Evolutionary conservation across 2,797 vertebrate genomes (phyloP).

Genomic region (Onychomys leucogaster): DNA sequence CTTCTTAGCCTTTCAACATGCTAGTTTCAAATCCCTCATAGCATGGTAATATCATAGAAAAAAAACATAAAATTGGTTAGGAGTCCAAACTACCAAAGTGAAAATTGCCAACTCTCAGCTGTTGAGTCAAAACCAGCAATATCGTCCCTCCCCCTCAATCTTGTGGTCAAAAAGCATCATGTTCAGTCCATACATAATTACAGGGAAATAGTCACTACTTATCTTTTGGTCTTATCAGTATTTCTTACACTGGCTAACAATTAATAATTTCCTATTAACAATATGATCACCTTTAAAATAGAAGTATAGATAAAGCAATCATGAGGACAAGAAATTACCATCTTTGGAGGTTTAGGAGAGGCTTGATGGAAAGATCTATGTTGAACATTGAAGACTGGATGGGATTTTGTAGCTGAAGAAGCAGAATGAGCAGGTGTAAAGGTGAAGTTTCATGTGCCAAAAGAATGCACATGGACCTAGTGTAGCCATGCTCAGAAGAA

Average conservation of each 20-base stretch:
- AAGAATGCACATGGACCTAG: not conserved
- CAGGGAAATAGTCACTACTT: not conserved
- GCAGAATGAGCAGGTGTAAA: not conserved
- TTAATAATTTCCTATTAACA: not conserved
- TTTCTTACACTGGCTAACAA: not conserved
- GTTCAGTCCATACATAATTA: not conserved
- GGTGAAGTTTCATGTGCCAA: not conserved
- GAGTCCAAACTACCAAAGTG: not conserved
- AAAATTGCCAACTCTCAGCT: not conserved
- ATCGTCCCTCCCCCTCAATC: not conserved
- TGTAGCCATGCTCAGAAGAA: not conserved
- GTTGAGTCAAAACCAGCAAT: not conserved
- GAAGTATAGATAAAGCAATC: not conserved
- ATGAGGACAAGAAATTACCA: not conserved
- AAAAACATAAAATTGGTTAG: not conserved
- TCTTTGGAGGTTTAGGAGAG: not conserved
- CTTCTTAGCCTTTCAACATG: not conserved
- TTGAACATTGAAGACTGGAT: not conserved
- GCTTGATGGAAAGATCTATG: not conserved
- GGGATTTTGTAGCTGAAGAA: not conserved
- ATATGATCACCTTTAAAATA: not conserved
- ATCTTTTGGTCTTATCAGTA: not conserved
- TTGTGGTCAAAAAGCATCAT: not conserved
- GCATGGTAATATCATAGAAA: not conserved
- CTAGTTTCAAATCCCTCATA: not conserved